Percentiles rank a stretch among this genome's conserved stretches.
Evolutionary conservation across 2,113 vertebrate species (phyloP).

Genomic region (Heloderma charlesbogerti): DNA sequence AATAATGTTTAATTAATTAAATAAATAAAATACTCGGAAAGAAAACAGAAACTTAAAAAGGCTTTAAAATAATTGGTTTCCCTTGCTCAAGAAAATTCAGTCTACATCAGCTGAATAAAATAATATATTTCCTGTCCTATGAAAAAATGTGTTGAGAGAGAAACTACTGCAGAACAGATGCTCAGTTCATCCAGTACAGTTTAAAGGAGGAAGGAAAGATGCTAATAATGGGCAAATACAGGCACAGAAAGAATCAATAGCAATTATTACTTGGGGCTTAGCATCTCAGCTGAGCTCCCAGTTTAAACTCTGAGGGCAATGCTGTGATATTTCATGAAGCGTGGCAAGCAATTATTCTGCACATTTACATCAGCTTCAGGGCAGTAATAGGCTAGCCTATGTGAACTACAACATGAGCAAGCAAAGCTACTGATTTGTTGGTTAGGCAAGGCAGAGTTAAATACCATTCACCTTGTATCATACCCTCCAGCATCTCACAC

Average conservation of each 20-base stretch:
- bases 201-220: background rate
- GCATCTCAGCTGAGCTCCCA: background rate
- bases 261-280: background rate
- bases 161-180: background rate
- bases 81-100: background rate
- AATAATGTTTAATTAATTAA: no score
- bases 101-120: background rate
- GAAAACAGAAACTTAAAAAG: background rate
- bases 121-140: background rate
- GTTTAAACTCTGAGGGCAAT: background rate
- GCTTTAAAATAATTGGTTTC: background rate
- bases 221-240: background rate
- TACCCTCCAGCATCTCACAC: background rate
- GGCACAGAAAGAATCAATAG: conserved; percentile 3
- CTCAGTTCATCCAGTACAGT: background rate
- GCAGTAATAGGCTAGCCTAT: background rate
- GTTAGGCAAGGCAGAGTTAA: background rate
- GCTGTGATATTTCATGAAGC: background rate
- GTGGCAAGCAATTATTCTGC: conserved; percentile 19
- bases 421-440: background rate
- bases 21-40: no score
- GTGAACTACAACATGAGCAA: background rate
- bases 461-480: background rate
- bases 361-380: background rate
- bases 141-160: background rate